Evolutionary conservation across 2,888 invertebrate genomes (phyloP), one percentile per base, ranked within the genome.

Genomic region (Serrognathus titanus): DNA sequence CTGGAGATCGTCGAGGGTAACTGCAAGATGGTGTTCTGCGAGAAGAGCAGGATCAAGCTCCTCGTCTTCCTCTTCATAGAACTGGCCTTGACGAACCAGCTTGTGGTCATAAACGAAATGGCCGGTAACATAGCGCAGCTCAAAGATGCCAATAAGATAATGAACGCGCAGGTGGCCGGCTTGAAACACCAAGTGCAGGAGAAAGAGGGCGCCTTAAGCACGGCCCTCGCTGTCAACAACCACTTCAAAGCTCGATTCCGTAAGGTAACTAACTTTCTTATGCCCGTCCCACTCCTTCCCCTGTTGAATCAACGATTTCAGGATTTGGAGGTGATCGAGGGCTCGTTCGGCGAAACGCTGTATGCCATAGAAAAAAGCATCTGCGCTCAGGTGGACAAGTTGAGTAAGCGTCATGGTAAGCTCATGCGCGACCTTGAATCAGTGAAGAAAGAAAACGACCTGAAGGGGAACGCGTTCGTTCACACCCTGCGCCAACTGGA

Each of bases 21-120:
- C 39, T 74, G 74, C 59, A 71, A 69, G 35, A 58, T 77, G 47
- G 61, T 75, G 24, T 77, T 76, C 61, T 77, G 69, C 54, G 73
- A 72, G 16, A 75, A 73, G 57, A 73, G 76, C 1, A 71, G 71
- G 56, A 72, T 77, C 41, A 77, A 77, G 61, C 68, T 69, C 3
- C 64, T 76, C 41, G 68, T 76, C 11, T 75, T 74, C 56, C 63
- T 77, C 20, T 71, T 71, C 1, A 57, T 77, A 31, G 75, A 75
- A 43, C 61, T 77, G 46, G 60, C 62, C 35, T 46, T 68, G n/a
- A 76, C 76, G 3, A 68, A 74, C 63, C 75, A 75, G 55, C 70
- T 67, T 43, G 75, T 75, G 60, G 69, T 77, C 13, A 71, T 76
- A 40, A 63, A 71, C 11, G 77, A 77, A 63, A 71, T 77, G 68